phyloP scores from a whole-genome alignment of 2,888 invertebrate genomes.

The Villa cingulata region DNA sequence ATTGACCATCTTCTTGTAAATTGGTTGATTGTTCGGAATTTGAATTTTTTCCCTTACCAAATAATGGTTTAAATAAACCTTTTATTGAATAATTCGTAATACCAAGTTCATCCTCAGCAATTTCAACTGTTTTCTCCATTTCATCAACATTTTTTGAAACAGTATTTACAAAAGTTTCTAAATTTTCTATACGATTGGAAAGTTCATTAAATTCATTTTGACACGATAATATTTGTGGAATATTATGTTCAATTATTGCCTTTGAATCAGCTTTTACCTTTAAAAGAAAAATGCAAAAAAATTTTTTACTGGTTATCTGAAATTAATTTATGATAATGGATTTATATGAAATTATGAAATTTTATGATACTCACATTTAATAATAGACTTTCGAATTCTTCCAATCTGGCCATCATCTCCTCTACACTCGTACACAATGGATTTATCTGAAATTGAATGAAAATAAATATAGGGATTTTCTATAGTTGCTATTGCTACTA shows the following conservation, averaged over 20 bases:
- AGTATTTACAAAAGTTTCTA: slow-evolving; percentile 41
- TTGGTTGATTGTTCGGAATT: neutral
- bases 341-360: neutral
- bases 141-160: slow-evolving; percentile 40
- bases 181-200: slow-evolving; percentile 41
- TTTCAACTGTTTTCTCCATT: slow-evolving; percentile 45
- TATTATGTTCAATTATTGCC: slow-evolving; percentile 32
- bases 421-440: slow-evolving; percentile 49
- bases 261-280: slow-evolving; percentile 30
- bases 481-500: no score
- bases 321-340: no score
- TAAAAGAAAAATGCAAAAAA: slow-evolving; percentile 1
- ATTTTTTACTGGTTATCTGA: no score
- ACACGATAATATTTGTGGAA: slow-evolving; percentile 41
- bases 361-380: slow-evolving; percentile 39
- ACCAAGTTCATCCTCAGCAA: slow-evolving; percentile 46
- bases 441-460: slow-evolving; percentile 25
- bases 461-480: no score
- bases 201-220: slow-evolving; percentile 40
- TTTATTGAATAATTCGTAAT: slow-evolving; percentile 42
- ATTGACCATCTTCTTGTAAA: slow-evolving; percentile 12
- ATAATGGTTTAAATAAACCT: slow-evolving; percentile 43
- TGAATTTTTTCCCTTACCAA: neutral
- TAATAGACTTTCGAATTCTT: slow-evolving; percentile 49
- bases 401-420: slow-evolving; percentile 51